Evolutionary conservation across 2,113 vertebrate species (phyloP).

Genomic region (Rhynchopsitta pachyrhyncha): DNA sequence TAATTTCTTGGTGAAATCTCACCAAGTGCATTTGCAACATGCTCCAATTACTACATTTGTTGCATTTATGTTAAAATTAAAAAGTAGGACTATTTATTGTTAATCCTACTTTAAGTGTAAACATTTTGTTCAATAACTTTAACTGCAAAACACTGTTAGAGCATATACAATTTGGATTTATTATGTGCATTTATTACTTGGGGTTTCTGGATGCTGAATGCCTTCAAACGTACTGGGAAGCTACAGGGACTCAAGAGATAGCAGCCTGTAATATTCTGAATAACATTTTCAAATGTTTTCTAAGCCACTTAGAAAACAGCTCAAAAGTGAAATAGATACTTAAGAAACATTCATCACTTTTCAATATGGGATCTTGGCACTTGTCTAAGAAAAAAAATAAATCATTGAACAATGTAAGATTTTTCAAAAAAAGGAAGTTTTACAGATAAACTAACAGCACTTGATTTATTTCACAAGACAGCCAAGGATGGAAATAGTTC

Average conservation of each 20-base stretch:
- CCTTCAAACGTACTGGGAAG: slow-evolving; percentile 3
- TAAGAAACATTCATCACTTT: slow-evolving; percentile 37
- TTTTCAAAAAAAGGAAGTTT: slow-evolving; percentile 20
- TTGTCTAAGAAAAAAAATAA: slow-evolving; percentile 7
- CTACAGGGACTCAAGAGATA: not conserved
- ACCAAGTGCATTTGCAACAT: rapidly evolving
- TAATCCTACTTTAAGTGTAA: slow-evolving; percentile 48
- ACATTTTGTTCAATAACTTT: slow-evolving; percentile 47
- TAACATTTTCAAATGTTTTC: not conserved
- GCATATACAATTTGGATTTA: not conserved
- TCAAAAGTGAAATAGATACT: slow-evolving; percentile 26
- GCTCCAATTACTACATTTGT: not conserved
- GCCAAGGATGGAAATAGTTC: slow-evolving; percentile 59
- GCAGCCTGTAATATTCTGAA: slow-evolving; percentile 43
- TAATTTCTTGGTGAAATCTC: not conserved
- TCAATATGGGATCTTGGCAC: slow-evolving; percentile 40
- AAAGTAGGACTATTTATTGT: not conserved
- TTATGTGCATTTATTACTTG: slow-evolving; percentile 18
- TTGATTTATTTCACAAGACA: slow-evolving; percentile 50
- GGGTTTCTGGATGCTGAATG: slow-evolving; percentile 31
- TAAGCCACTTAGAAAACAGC: slow-evolving; percentile 21
- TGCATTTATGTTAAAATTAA: not conserved
- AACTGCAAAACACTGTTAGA: slow-evolving; percentile 36
- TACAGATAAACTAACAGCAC: slow-evolving; percentile 47
- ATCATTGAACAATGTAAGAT: not conserved